phyloP scores from a whole-genome alignment of 92 coral and sea anemone genomes.

The Parazoanthus swiftii region DNA sequence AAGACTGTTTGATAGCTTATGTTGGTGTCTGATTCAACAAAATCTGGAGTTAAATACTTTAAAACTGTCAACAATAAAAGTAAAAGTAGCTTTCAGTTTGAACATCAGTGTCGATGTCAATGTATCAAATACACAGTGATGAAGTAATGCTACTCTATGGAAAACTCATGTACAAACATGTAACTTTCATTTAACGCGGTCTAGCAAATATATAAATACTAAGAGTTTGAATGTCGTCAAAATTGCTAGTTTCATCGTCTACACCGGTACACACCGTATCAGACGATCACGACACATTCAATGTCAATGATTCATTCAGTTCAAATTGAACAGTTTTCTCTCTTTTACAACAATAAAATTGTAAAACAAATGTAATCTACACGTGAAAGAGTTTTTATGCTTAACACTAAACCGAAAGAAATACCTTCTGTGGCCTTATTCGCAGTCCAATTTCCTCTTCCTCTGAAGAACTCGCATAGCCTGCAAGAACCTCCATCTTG shows the following conservation, averaged over 20 bases:
- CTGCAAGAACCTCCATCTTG: constrained; percentile 91
- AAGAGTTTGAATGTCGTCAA: not conserved
- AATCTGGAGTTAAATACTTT: too few species aligned
- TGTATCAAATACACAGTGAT: too few species aligned
- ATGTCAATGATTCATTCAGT: too few species aligned
- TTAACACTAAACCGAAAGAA: not conserved
- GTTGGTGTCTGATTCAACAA: too few species aligned
- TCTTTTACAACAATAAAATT: not conserved
- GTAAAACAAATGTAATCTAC: not conserved
- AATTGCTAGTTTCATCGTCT: not conserved
- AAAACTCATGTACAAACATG: too few species aligned
- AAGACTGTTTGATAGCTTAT: too few species aligned
- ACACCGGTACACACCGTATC: not conserved
- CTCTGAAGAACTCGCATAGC: constrained; percentile 86
- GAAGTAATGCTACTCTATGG: not conserved
- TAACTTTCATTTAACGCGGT: not conserved
- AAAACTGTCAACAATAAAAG: too few species aligned
- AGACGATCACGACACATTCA: too few species aligned
- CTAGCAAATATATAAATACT: not conserved
- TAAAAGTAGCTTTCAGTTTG: too few species aligned
- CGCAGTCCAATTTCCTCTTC: constrained; percentile 42
- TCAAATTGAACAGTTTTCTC: not conserved
- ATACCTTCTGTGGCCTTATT: constrained; percentile 42
- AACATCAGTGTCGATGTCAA: too few species aligned
- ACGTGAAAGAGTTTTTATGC: not conserved